Percentiles rank a stretch among this genome's conserved stretches.
Evolutionary conservation across 2,113 vertebrate species (phyloP).

Genomic region (Centropus unirufus): DNA sequence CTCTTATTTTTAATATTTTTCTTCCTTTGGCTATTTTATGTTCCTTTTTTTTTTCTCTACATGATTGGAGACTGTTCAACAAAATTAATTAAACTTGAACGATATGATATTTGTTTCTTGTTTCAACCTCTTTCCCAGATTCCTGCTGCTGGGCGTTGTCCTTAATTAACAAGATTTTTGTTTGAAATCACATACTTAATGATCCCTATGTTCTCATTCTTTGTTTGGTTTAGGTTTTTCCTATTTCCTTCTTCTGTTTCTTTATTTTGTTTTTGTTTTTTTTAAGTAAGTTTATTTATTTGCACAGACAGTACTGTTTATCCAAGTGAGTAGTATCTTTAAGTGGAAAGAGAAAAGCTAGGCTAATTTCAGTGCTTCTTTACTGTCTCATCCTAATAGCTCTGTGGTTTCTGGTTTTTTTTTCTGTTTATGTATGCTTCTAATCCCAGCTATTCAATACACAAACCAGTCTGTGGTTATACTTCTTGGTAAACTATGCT

Average conservation of each 20-base stretch:
- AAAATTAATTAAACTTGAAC: constrained; percentile 62
- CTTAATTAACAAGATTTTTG: constrained; percentile 73
- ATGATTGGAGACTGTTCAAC: constrained; percentile 44
- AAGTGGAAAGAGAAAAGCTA: constrained; percentile 63
- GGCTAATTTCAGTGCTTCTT: constrained; percentile 54
- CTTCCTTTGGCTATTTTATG: background rate
- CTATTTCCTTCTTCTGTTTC: constrained; percentile 60
- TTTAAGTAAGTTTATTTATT: constrained; percentile 68
- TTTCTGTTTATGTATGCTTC: constrained; percentile 40
- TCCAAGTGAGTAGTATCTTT: constrained; percentile 64
- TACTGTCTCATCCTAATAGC: constrained; percentile 67
- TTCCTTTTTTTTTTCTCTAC: background rate
- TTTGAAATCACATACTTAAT: constrained; percentile 68
- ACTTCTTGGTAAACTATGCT: constrained; percentile 59
- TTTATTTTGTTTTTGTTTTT: constrained; percentile 21
- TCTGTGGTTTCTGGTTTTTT: constrained; percentile 47
- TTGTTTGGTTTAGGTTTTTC: constrained; percentile 55
- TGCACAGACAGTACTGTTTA: constrained; percentile 68
- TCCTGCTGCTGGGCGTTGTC: constrained; percentile 58
- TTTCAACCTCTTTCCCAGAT: constrained; percentile 63
- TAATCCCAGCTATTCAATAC: constrained; percentile 72
- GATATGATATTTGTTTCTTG: constrained; percentile 63
- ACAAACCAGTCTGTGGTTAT: constrained; percentile 64
- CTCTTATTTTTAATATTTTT: background rate
- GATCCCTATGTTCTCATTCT: constrained; percentile 34